Evolutionary conservation across 1,140 invertebrate genomes (phyloP).

Genomic region (Plectus sambesii): DNA sequence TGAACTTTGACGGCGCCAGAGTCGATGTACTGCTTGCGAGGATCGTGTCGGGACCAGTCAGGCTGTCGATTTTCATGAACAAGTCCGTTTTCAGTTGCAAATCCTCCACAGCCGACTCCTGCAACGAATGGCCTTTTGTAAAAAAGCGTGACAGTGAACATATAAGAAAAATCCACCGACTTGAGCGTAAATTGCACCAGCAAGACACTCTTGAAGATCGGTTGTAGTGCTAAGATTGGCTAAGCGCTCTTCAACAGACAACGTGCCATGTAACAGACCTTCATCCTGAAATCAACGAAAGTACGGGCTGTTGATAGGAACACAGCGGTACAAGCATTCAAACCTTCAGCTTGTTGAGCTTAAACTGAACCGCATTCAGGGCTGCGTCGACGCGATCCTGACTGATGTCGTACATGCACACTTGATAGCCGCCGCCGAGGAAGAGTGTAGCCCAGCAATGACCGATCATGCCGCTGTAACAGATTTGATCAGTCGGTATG

Average conservation of each 20-base stretch:
- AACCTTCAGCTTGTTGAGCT: constrained; percentile 17
- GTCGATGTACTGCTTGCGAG: constrained; percentile 21
- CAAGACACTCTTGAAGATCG: constrained; percentile 11
- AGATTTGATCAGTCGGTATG: no score
- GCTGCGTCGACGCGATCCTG: constrained; percentile 10
- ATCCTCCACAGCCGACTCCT: constrained; percentile 18
- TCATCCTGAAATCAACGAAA: constrained; percentile 7
- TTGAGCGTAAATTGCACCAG: constrained; percentile 16
- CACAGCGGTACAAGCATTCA: not conserved
- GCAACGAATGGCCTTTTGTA: not conserved
- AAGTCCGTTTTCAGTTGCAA: constrained; percentile 14
- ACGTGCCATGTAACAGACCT: constrained; percentile 10
- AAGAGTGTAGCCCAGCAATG: constrained; percentile 21
- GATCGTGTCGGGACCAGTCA: constrained; percentile 11
- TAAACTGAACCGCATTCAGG: constrained; percentile 2
- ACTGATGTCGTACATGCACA: constrained; percentile 19
- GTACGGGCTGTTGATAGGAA: not conserved
- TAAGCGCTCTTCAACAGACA: constrained; percentile 10
- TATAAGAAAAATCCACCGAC: not conserved
- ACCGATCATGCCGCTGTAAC: constrained; percentile 21
- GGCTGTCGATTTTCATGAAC: constrained; percentile 13
- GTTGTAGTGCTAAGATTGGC: constrained; percentile 5
- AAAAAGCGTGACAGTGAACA: no score
- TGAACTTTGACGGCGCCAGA: constrained; percentile 19
- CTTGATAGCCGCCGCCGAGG: constrained; percentile 14